Evolutionary conservation across 2,888 invertebrate species (phyloP), one percentile per base, ranked within the genome.

Genomic region (Acronicta psi): DNA sequence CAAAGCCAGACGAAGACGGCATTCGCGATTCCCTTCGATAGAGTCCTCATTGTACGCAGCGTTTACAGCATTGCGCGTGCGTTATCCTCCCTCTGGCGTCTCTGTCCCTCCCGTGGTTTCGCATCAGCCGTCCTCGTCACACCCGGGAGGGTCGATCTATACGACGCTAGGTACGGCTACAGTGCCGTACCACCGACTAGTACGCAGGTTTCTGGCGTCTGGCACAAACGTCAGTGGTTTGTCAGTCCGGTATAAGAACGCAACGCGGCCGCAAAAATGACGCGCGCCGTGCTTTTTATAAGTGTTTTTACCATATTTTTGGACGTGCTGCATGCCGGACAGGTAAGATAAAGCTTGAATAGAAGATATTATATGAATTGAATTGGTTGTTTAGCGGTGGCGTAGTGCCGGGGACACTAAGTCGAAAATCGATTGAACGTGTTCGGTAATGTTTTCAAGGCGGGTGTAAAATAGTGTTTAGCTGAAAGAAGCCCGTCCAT

Each of bases 201-300:
- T 93, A 92, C 93, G 93, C 92, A 93, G 93, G 90, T 90, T 91
- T 88, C 85, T 87, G 86, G 90, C 90, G 91, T 87, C 82, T 79
- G 80, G 85, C 76, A 77, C 81, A 80, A 86, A 92, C 92, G 93
- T 90, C 85, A 86, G 81, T 79, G 76, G 68, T 81, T n/a, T 73
- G 81, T 81, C 85, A 86, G 85, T 86, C 86, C 83, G 82, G 81
- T 77, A 69, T 70, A 82, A 82, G 79, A 84, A 84, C 87, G 88
- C 86, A 84, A 74, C 90, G 93, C 92, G 93, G 89, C 89, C 92
- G 93, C 94, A 87, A 95, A 89, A 88, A 95, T 95, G 95, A 91
- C 95, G 95, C 95, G 94, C 88, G 94, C 94, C 92, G 94, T 95
- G 91, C 92, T 95, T 89, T 92, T 95, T 92, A 89, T 95, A 87